Percentiles rank a stretch among this genome's conserved stretches.
These are phyloP conservation scores for Rhyacophila evoluta DNA, from an alignment of 2,888 invertebrate genomes.

Conservation along the genomic window DNA sequence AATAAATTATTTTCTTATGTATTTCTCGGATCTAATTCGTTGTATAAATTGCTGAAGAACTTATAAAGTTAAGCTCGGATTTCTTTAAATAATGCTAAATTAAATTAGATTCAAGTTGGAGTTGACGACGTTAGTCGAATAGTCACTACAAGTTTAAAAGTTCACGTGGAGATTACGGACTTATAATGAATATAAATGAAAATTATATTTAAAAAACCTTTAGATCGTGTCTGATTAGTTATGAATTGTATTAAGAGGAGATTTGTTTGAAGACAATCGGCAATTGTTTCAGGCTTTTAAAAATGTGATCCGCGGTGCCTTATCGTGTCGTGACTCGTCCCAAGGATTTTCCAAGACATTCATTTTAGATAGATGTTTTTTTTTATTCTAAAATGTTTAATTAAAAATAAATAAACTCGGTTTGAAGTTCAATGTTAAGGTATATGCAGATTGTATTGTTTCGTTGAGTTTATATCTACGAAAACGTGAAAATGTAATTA, in stretches of 20 bases:
- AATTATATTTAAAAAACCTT: no score
- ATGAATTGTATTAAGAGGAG: not conserved
- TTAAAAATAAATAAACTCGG: not conserved
- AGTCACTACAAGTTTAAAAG: no score
- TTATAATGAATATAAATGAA: no score
- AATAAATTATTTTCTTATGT: no score
- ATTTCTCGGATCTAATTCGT: no score
- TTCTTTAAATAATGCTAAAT: no score
- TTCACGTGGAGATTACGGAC: no score
- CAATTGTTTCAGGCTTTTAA: not conserved
- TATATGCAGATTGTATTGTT: not conserved
- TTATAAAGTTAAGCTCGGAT: no score
- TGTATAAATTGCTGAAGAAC: no score
- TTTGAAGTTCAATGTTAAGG: conserved; percentile 39
- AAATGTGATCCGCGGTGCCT: not conserved
- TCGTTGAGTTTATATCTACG: not conserved
- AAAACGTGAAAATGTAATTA: not conserved
- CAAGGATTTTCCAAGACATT: conserved; percentile 37
- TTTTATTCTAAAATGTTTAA: not conserved
- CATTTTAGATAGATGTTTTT: conserved; percentile 6
- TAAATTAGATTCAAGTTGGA: no score
- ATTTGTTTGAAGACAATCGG: not conserved
- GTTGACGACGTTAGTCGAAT: no score
- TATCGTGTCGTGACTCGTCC: conserved; percentile 35
- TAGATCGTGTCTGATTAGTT: no score